Evolutionary conservation across 1,140 invertebrate species (phyloP), one percentile per base, ranked within the genome.

Genomic region (Bathynomus jamesi): DNA sequence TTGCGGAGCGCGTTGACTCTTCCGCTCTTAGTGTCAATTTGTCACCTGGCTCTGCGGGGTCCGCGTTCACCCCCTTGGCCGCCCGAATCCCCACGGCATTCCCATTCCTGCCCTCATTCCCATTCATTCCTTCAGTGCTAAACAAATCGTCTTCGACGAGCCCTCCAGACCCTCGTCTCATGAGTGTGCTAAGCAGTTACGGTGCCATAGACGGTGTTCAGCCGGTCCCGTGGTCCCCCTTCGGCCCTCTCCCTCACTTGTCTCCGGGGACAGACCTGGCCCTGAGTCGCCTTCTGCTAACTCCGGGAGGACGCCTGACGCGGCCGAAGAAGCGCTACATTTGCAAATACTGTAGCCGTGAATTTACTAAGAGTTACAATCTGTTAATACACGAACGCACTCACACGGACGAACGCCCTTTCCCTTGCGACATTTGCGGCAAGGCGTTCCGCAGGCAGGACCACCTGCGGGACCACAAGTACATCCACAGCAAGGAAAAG

Each of bases 351-450:
- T 99, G 97, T 83, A 91, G 93, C 79, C 87, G 96, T 31, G 92
- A 97, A 79, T 99, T 99, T 82, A 96, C 96, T 69, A 99, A 99
- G 84, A 93, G 93, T 17, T 99, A 99, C 84, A 98, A 99, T 82
- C 86, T 99, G 67, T 84, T n/a, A n/a, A n/a, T n/a, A n/a, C n/a
- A n/a, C n/a, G n/a, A n/a, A n/a, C n/a, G n/a, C n/a, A n/a, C n/a
- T n/a, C n/a, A n/a, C n/a, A n/a, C n/a, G n/a, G n/a, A n/a, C n/a
- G n/a, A n/a, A n/a, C n/a, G n/a, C n/a, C 98, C 63, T 99, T 98
- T 76, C 96, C 99, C 83, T 93, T 98, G 82, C 86, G 95, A 77
- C 98, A 95, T 88, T 21, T 91, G 90, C 76, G 83, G 84, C n/a
- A 89, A 89, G 76, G 84, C 84, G 4, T 90, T 90, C 81, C 82